phyloP scores from a whole-genome alignment of 2,797 vertebrate species.

The Thalassophryne amazonica region DNA sequence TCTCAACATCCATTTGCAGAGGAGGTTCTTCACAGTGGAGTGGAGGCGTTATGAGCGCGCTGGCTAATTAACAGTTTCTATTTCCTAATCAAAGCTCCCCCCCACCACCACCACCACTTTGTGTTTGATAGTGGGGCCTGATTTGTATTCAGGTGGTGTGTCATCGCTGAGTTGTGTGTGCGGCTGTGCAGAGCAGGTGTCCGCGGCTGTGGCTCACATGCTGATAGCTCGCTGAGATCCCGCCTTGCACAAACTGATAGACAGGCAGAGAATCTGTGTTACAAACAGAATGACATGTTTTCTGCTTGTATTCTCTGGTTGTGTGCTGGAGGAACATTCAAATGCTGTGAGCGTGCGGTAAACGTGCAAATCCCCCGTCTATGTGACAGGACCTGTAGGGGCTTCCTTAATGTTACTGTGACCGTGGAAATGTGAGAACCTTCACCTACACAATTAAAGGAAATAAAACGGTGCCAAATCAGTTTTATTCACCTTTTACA shows the following conservation, averaged over 20 bases:
- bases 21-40: conserved; percentile 35
- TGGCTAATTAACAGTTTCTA: conserved; percentile 57
- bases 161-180: conserved; percentile 55
- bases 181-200: conserved; percentile 72
- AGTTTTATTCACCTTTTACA: no score
- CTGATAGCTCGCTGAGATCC: conserved; percentile 70
- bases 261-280: conserved; percentile 28
- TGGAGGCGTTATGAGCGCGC: conserved; percentile 40
- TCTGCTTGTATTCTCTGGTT: conserved; percentile 19
- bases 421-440: no score
- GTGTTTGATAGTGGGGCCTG: conserved; percentile 30
- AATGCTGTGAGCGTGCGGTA: conserved; percentile 18
- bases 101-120: conserved; percentile 25
- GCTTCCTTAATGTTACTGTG: no score
- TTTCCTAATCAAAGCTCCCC: conserved; percentile 38
- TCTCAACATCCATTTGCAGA: conserved; percentile 11
- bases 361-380: conserved; percentile 16
- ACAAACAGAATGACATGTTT: conserved; percentile 31
- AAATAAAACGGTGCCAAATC: no score
- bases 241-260: conserved; percentile 40
- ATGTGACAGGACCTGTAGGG: no score
- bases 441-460: no score
- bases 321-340: conserved; percentile 18
- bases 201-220: conserved; percentile 61
- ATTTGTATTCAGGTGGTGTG: conserved; percentile 70